These are phyloP conservation scores for Sthenelais limicola DNA, from an alignment of 2,888 invertebrate species.

Conservation along the genomic window DNA sequence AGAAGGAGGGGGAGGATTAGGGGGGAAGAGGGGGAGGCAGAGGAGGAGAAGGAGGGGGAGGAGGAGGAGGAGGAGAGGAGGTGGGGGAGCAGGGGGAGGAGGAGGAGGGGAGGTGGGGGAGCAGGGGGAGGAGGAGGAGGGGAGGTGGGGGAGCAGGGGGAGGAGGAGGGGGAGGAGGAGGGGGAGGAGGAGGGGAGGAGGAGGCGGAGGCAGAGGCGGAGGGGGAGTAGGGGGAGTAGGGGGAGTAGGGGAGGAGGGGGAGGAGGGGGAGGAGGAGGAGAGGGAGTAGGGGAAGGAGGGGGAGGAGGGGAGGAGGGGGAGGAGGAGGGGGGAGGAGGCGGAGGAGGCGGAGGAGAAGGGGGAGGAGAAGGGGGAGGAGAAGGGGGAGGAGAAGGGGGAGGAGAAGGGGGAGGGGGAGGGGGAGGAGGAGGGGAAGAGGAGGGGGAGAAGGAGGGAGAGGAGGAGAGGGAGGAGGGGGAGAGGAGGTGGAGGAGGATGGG, in stretches of 20 bases:
- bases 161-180: not conserved
- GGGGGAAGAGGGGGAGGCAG: not conserved
- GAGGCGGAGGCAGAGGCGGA: too few relatives aligned
- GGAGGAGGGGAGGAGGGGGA: too few relatives aligned
- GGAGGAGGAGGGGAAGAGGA: too few relatives aligned
- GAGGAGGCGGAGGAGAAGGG: not conserved
- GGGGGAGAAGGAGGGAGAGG: not conserved
- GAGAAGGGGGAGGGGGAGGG: too few relatives aligned
- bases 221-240: too few relatives aligned
- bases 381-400: not conserved
- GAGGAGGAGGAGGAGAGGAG: too few relatives aligned
- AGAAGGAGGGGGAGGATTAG: conserved; percentile 3
- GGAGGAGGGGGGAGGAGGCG: too few relatives aligned
- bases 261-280: conserved; percentile 4
- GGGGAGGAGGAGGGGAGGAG: not conserved
- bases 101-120: too few relatives aligned
- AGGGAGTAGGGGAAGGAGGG: not conserved
- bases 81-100: not conserved
- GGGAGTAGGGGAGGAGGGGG: not conserved
- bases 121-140: too few relatives aligned
- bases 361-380: not conserved
- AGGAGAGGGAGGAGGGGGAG: not conserved
- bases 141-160: not conserved
- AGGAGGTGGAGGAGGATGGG: not conserved
- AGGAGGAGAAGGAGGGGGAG: not conserved